Evolutionary conservation across 2,797 vertebrate genomes (phyloP).

Genomic region (Yasuhikotakia modesta): DNA sequence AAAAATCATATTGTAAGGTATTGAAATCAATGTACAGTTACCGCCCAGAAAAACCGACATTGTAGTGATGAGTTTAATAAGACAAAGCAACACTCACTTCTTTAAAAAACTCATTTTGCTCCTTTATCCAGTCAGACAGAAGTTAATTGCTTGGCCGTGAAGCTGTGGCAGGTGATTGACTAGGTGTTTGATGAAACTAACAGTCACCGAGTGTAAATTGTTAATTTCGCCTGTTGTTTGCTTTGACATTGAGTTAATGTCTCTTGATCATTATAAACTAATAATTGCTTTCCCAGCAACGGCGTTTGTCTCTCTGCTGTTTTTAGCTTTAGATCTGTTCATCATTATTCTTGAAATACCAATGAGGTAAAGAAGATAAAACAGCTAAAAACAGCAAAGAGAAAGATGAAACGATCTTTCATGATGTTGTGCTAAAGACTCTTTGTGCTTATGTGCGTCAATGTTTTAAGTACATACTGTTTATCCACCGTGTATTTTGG

Average conservation of each 20-base stretch:
- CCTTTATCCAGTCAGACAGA: neutral
- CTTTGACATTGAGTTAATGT: neutral
- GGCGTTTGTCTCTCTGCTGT: constrained; percentile 1
- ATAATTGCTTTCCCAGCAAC: neutral
- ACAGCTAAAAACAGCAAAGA: neutral
- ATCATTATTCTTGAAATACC: neutral
- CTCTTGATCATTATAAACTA: neutral
- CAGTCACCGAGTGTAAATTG: neutral
- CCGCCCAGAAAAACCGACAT: neutral
- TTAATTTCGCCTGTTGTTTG: neutral
- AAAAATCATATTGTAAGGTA: no score
- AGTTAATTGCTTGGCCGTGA: neutral
- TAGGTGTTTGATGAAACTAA: neutral
- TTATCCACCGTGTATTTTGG: no score
- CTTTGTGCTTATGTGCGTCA: neutral
- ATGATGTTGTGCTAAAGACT: neutral
- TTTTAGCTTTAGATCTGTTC: neutral
- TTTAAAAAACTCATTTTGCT: neutral
- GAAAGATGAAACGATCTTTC: neutral
- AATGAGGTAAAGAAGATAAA: neutral
- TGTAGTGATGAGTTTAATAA: neutral
- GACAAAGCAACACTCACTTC: neutral
- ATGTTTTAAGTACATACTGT: neutral
- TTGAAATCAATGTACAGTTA: no score
- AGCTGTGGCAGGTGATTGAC: neutral